Evolutionary conservation across 2,113 vertebrate genomes (phyloP).

Genomic region (Tachysurus vachellii): DNA sequence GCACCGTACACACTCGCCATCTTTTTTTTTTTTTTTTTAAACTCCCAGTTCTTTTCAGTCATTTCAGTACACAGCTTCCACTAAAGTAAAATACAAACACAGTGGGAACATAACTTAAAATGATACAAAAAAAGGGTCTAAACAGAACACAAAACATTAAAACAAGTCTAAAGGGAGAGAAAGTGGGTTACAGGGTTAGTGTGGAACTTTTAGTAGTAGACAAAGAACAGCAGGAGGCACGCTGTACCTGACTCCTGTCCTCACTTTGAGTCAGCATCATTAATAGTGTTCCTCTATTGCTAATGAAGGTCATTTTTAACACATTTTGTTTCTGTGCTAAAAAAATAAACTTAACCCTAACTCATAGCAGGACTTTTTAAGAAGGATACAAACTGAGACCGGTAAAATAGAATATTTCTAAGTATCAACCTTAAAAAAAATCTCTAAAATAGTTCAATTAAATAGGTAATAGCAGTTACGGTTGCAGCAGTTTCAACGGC

Average conservation of each 20-base stretch:
- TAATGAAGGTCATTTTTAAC: slow-evolving; percentile 41
- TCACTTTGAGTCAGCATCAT: slow-evolving; percentile 49
- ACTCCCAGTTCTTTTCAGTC: slow-evolving; percentile 41
- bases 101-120: slow-evolving; percentile 51
- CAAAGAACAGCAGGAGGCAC: background rate
- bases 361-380: slow-evolving; percentile 22
- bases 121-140: slow-evolving; percentile 18
- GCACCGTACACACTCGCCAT: slow-evolving; percentile 22
- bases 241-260: slow-evolving; percentile 28
- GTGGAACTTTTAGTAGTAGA: slow-evolving; percentile 45
- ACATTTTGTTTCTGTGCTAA: slow-evolving; percentile 31
- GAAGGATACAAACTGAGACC: slow-evolving; percentile 50
- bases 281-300: slow-evolving; percentile 52
- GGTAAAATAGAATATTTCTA: slow-evolving; percentile 63
- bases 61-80: slow-evolving; percentile 30
- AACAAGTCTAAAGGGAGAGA: slow-evolving; percentile 21
- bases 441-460: slow-evolving; percentile 61
- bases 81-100: slow-evolving; percentile 43
- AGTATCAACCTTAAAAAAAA: slow-evolving; percentile 56
- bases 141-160: slow-evolving; percentile 47
- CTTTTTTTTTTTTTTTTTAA: background rate
- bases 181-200: slow-evolving; percentile 44
- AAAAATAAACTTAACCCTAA: slow-evolving; percentile 46
- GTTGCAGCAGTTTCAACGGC: slow-evolving; percentile 63
- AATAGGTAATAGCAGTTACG: slow-evolving; percentile 59